A percentile compares a stretch with the other conserved stretches of the same genome.
Conservation (phyloP, 2,888 invertebrate genomes). For the Linyphia triangularis region DNA sequence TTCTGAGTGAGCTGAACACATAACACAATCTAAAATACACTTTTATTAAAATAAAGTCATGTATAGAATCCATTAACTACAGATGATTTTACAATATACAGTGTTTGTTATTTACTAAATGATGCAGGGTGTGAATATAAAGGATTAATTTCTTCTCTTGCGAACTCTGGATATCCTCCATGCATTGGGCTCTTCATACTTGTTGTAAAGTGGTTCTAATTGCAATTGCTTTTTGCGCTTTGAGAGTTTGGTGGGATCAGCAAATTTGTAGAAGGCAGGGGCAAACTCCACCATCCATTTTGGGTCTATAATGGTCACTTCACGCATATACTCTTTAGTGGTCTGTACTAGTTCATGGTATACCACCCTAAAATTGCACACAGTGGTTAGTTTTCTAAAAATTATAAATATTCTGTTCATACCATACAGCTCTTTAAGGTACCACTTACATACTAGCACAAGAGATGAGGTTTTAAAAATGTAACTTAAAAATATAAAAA, state of each 20-base stretch:
- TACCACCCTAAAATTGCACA: conserved; percentile 90
- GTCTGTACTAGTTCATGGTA: conserved; percentile 99
- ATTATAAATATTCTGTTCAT: background rate
- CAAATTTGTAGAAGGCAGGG: conserved; percentile 99
- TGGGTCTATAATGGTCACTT: conserved; percentile 97
- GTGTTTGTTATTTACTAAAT: too few species aligned
- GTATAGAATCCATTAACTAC: too few species aligned
- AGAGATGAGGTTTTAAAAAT: too few species aligned
- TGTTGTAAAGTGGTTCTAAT: conserved; percentile 97
- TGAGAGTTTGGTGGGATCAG: conserved; percentile 98
- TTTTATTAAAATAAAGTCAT: too few species aligned
- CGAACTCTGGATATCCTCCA: conserved; percentile 98
- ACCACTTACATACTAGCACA: too few species aligned
- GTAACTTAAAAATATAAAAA: too few species aligned
- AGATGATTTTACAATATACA: too few species aligned
- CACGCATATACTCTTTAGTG: conserved; percentile 99
- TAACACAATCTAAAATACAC: too few species aligned
- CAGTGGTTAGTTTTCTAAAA: background rate
- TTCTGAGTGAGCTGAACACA: too few species aligned
- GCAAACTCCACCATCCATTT: conserved; percentile 99
- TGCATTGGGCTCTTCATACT: conserved; percentile 99
- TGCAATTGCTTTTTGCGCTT: conserved; percentile 99
- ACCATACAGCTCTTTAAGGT: too few species aligned
- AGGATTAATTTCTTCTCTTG: conserved; percentile 92
- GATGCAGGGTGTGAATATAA: too few species aligned